Evolutionary conservation across 1,140 invertebrate species (phyloP), one percentile per base, ranked within the genome.

Genomic region (Physella acuta): DNA sequence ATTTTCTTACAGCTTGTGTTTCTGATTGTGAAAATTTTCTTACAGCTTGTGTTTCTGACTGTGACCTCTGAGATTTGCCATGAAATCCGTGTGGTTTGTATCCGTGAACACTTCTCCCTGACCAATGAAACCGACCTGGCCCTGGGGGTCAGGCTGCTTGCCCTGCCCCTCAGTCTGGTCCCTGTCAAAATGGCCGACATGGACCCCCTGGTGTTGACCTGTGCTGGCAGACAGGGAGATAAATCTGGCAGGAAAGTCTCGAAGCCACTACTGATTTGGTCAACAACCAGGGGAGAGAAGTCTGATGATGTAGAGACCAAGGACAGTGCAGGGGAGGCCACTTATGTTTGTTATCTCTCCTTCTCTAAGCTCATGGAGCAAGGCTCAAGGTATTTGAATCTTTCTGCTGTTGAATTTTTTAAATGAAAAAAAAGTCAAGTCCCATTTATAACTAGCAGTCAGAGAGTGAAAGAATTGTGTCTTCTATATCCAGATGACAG

Each of bases 11-110:
- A 14, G 1, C 14, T 69, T 20, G 51, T 31, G 3, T 61, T 1
- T 28, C 31, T 26, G 5, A 14, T 16, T 60, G 14, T 44, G 39
- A 65, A 26, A 36, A 62, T 64, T 59, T 56, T 67, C 49, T 74
- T 74, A n/a, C 72, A 83, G 81, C 67, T 78, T 5, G 72, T 73
- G 28, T 78, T 77, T 49, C 53, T 83, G 16, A 76, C 78, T 2
- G 60, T 82, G n/a, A 75, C 74, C 44, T 83, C 80, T 1, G 56
- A 69, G 0, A 59, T 77, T 4, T 39, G 74, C 14, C 72, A 81
- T 39, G 70, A 72, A 17, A 78, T 82, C 51, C 62, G 80, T 31
- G 60, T 80, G 26, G 70, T 83, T n/a, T 79, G 75, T 2, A 68
- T 82, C n/a, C 73, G 61, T 37, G 80, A 82, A 51, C 68, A 74